Percentiles rank a stretch among this genome's conserved stretches.
Conservation (phyloP, 2,113 vertebrate species). For the Mesembrinibis cayennensis region DNA sequence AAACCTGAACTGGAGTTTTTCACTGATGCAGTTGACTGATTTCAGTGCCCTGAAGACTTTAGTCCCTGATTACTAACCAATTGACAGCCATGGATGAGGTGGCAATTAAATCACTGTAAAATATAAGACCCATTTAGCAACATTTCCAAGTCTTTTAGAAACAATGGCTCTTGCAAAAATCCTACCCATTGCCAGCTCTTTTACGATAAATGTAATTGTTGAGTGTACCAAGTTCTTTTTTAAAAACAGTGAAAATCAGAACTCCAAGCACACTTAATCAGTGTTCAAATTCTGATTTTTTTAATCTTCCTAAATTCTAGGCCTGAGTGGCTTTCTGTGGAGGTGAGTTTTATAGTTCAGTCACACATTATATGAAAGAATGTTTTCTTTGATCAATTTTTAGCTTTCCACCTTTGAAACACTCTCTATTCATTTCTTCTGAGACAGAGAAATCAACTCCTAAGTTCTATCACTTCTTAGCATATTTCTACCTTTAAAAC, state of each 20-base stretch:
- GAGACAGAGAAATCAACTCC: not conserved
- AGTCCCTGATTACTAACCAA: not conserved
- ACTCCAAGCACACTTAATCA: not conserved
- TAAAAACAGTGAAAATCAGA: not conserved
- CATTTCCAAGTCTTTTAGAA: not conserved
- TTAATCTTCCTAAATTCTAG: not conserved
- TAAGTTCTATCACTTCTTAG: not conserved
- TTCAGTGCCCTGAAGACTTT: not conserved
- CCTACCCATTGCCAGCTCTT: not conserved
- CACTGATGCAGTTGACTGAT: not conserved
- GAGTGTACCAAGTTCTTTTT: not conserved
- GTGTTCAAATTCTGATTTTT: not conserved
- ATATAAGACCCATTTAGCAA: not conserved
- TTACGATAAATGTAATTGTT: not conserved
- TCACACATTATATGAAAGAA: not conserved
- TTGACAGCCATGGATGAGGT: not conserved
- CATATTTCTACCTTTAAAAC: not conserved
- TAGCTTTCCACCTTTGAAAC: constrained; percentile 18
- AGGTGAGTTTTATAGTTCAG: constrained; percentile 2
- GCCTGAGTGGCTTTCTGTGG: not conserved
- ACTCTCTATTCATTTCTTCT: not conserved
- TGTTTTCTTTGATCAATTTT: constrained; percentile 45
- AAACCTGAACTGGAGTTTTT: not conserved
- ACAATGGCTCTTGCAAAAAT: not conserved
- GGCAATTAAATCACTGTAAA: not conserved